Base-by-base conservation (phyloP, 2,113 vertebrate species). In the Brienomyrus brachyistius region DNA sequence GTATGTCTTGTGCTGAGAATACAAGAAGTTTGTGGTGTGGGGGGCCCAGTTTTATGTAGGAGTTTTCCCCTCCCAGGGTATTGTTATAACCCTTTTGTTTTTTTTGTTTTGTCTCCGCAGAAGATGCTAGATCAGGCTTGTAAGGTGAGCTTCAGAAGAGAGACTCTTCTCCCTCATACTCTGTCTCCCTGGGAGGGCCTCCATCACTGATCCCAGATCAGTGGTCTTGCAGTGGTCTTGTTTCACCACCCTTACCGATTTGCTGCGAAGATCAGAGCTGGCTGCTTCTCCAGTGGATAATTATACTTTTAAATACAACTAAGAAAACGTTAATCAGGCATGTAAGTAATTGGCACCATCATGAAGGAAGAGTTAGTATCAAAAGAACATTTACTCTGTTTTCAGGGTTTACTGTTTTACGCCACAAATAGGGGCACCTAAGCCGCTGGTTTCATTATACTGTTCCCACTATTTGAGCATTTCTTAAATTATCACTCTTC, bases 331-430 rank as follows among this genome's bases (percentile, higher is more conserved):
- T 91, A 89, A 43, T 88, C 40, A 90, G 87, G 90, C 92, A 93
- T 91, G 94, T 93, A 91, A 94, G 93, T 92, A 6, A 51, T 5
- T 87, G 85, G 85, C 1, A 31, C n/a, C 90, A 89, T 86, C 84
- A 3, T 11, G 47, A 82, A 52, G 91, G 92, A 40, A 19, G 94
- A 93, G 94, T 94, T 94, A 91, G 93, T 93, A 93, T 90, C 88
- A 90, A 86, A 80, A 80, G 48, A 48, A 27, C 13, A 43, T 80
- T 80, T 80, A 80, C 31, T 40, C 35, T 77, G 11, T 80, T 77
- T 13, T 17, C 40, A 17, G 40, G 31, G 21, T 23, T 27, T 51
- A 27, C 83, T 13, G 45, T 51, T 86, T 13, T 31, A 50, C n/a
- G 3, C 21, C 4, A 1, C 4, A 15, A 51, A 86, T 27, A 3